These are phyloP conservation scores for Drosophila ezoana DNA, from an alignment of 2,888 invertebrate genomes.

Conservation along the genomic window DNA sequence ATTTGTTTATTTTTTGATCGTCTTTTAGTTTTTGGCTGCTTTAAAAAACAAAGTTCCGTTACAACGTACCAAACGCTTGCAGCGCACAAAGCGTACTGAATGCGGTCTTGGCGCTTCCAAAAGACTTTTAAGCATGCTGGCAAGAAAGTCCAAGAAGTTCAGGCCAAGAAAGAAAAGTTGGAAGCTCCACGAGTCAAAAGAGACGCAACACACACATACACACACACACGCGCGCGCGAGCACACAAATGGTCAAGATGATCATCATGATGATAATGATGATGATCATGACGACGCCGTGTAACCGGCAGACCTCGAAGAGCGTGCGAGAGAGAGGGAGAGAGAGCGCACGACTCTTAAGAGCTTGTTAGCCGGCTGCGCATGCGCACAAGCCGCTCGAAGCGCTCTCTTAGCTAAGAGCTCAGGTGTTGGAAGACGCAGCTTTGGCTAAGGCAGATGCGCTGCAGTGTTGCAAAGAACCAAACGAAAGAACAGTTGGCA, in stretches of 20 bases:
- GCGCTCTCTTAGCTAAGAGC: conserved; percentile 55
- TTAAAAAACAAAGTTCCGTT: conserved; percentile 59
- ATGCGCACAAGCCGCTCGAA: conserved; percentile 28
- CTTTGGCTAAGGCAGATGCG: conserved; percentile 7
- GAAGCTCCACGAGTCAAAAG: conserved; percentile 52
- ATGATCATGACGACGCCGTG: conserved; percentile 28
- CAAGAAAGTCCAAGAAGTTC: conserved; percentile 79
- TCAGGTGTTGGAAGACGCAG: not conserved
- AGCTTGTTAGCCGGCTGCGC: conserved; percentile 53
- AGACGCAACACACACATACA: conserved; percentile 27
- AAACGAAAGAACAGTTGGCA: not conserved
- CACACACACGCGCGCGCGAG: conserved; percentile 8
- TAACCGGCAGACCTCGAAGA: conserved; percentile 48
- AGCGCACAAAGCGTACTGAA: conserved; percentile 76
- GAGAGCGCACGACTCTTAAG: conserved; percentile 18
- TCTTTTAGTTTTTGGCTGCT: conserved; percentile 10
- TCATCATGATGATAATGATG: conserved; percentile 32
- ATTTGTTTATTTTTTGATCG: conserved; percentile 22
- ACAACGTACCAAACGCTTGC: conserved; percentile 75
- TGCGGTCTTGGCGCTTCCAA: conserved; percentile 70
- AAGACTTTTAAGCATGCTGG: conserved; percentile 79
- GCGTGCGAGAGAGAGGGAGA: conserved; percentile 8
- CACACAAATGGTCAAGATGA: conserved; percentile 67
- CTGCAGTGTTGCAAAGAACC: conserved; percentile 7
- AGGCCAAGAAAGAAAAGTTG: conserved; percentile 70